Conservation (phyloP, 2,113 vertebrate species). For the Mixornis gularis region DNA sequence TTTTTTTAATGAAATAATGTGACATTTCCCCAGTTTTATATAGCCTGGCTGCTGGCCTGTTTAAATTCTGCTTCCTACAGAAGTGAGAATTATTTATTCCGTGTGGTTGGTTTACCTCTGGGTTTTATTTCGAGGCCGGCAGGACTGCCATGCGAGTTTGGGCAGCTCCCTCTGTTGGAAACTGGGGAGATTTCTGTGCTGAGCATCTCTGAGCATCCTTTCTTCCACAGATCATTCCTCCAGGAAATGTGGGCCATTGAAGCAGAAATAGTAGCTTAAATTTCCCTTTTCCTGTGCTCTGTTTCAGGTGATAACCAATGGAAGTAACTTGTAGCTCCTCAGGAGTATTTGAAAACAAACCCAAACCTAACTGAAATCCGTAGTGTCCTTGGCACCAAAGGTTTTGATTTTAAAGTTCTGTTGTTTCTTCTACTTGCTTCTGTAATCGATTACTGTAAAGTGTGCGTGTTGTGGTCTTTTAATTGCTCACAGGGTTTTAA, state of each 20-base stretch:
- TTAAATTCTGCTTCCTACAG: neutral
- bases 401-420: neutral
- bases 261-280: neutral
- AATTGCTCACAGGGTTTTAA: neutral
- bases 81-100: neutral
- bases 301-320: neutral
- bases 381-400: neutral
- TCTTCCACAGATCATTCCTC: neutral
- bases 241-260: neutral
- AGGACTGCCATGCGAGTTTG: neutral
- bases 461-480: accelerated
- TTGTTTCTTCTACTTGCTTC: neutral
- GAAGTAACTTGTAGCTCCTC: neutral
- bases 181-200: neutral
- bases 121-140: neutral
- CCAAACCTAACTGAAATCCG: neutral
- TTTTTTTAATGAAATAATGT: neutral
- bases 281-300: neutral
- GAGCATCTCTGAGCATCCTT: neutral
- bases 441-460: neutral
- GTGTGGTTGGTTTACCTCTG: neutral
- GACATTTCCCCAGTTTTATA: neutral
- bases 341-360: neutral
- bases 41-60: neutral
- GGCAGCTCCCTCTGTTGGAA: neutral